phyloP scores from a whole-genome alignment of 2,797 vertebrate genomes.

The Champsocephalus esox region DNA sequence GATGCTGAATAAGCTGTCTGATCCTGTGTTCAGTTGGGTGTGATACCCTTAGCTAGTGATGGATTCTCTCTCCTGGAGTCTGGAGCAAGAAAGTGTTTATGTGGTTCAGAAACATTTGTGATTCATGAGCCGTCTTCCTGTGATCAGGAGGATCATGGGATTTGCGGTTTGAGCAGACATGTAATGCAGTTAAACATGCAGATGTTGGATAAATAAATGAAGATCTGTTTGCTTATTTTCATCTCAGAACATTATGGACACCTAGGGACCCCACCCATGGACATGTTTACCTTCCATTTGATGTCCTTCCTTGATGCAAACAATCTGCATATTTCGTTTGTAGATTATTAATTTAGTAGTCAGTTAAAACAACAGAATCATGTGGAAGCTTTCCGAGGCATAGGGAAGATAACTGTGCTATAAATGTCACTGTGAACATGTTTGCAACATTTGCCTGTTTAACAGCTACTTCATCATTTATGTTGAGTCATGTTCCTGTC shows the following conservation, averaged over 20 bases:
- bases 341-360: conserved; percentile 53
- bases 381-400: conserved; percentile 28
- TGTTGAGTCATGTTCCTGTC: neutral
- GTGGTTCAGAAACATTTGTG: conserved; percentile 50
- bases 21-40: conserved; percentile 15
- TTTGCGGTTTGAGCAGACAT: conserved; percentile 28
- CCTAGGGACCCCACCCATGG: conserved; percentile 3
- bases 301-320: conserved; percentile 44
- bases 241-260: conserved; percentile 40
- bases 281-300: conserved; percentile 13
- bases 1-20: conserved; percentile 45
- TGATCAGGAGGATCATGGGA: conserved; percentile 32
- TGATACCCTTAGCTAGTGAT: conserved; percentile 21
- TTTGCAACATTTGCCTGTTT: neutral
- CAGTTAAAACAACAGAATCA: conserved; percentile 32
- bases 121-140: conserved; percentile 33
- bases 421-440: neutral
- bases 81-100: conserved; percentile 51
- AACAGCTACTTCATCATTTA: neutral
- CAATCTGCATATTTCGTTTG: conserved; percentile 58
- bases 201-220: conserved; percentile 56
- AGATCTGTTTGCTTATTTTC: conserved; percentile 44
- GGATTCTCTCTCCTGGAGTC: conserved; percentile 30
- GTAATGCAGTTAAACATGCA: conserved; percentile 43
- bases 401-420: conserved; percentile 26